Conservation (phyloP, 2,113 vertebrate species). For the Symphodus melops region DNA sequence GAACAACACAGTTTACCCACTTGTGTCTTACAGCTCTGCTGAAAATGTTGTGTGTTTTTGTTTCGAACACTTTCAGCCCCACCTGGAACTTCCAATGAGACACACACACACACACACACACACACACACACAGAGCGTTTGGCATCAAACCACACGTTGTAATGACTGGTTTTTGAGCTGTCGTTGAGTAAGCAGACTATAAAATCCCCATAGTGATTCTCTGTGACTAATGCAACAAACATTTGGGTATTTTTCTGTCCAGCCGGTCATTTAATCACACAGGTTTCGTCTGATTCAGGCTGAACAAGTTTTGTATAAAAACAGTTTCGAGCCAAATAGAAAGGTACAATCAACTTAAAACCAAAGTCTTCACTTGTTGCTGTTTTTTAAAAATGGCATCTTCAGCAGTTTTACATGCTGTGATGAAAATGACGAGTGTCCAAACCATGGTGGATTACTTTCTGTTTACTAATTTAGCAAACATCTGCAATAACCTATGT, state of each 20-base stretch:
- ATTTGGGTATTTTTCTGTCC: neutral
- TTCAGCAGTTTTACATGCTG: no score
- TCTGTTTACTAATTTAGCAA: no score
- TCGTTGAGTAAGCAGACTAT: neutral
- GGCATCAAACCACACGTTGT: neutral
- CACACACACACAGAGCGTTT: neutral
- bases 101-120: no score
- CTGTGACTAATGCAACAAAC: neutral
- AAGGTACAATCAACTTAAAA: no score
- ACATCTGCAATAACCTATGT: no score
- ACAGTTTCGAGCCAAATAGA: no score
- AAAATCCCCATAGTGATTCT: neutral
- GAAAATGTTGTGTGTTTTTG: constrained; percentile 8
- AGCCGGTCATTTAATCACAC: neutral
- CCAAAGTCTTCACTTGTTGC: no score
- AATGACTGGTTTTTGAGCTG: neutral
- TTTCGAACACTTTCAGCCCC: neutral
- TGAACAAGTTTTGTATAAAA: no score
- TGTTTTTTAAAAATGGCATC: no score
- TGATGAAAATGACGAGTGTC: no score
- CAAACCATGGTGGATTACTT: no score
- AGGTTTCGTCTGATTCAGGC: no score
- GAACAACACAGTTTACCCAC: neutral
- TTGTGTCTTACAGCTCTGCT: constrained; percentile 37
- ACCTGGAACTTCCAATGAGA: neutral